Percentiles rank a stretch among this genome's conserved stretches.
These are phyloP conservation scores for Otolemur crassicaudatus DNA, from an alignment of 2,797 vertebrate species.

Conservation along the genomic window DNA sequence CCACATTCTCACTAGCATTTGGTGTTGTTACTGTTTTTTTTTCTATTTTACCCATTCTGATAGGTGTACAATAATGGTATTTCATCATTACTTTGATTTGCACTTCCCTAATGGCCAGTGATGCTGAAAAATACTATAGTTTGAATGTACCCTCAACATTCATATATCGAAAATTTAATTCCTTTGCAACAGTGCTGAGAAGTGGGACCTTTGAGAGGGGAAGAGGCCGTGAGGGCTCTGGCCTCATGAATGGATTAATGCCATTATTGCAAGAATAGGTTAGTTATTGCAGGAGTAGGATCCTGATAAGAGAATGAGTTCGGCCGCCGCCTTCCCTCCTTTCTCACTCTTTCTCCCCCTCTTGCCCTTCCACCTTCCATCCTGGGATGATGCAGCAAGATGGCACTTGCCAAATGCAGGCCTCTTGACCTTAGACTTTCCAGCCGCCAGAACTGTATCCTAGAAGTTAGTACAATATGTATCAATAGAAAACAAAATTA, in stretches of 20 bases:
- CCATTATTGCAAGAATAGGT: neutral
- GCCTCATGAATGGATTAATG: neutral
- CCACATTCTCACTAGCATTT: neutral
- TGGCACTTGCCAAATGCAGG: neutral
- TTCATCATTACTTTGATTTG: neutral
- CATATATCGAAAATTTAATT: neutral
- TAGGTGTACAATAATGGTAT: neutral
- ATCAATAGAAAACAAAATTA: neutral
- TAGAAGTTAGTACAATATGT: neutral
- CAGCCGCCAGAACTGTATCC: neutral
- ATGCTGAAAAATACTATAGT: neutral
- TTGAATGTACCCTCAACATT: neutral
- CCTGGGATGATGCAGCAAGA: neutral
- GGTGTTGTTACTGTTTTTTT: neutral
- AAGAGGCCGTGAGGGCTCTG: neutral
- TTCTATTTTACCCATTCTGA: neutral
- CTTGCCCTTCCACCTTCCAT: neutral
- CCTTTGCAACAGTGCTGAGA: neutral
- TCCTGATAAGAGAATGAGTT: neutral
- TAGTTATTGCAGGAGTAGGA: neutral
- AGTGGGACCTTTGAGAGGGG: neutral
- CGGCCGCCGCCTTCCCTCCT: neutral
- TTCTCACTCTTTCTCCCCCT: neutral
- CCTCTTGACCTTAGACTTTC: neutral
- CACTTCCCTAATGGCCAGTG: neutral